A percentile compares a stretch with the other conserved stretches of the same genome.
Conservation (phyloP, 92 coral and sea anemone genomes). For the Anthopleura xanthogrammica region DNA sequence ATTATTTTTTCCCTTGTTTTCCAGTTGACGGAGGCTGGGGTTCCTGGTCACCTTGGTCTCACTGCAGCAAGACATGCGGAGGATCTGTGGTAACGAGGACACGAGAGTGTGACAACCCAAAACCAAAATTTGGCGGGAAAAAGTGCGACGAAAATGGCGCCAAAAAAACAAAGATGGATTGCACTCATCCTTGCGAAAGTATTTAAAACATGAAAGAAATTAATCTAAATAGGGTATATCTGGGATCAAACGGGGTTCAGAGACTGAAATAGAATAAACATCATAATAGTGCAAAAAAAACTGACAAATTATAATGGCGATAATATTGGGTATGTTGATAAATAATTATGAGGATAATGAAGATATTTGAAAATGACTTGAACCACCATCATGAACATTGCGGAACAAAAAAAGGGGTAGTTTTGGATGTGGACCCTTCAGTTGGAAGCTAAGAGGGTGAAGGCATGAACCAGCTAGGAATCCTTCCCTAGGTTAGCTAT, state of each 20-base stretch:
- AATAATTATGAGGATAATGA: no score
- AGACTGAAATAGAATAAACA: no score
- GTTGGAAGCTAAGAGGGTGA: no score
- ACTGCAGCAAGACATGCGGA: conserved; percentile 76
- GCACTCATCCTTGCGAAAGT: conserved; percentile 81
- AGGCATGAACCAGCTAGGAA: no score
- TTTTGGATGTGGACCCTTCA: no score
- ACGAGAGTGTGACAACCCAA: conserved; percentile 70
- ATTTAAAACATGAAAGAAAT: background rate
- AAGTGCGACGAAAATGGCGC: conserved; percentile 47
- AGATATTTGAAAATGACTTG: no score
- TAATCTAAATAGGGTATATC: background rate
- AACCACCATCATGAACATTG: no score
- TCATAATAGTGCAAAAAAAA: no score
- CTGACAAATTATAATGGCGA: no score
- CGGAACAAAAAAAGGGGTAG: no score
- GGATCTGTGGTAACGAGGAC: conserved; percentile 70
- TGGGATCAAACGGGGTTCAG: background rate
- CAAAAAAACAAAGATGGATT: conserved; percentile 68
- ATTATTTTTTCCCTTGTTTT: background rate
- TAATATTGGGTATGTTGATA: no score
- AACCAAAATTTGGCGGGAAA: conserved; percentile 58
- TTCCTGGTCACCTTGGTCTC: conserved; percentile 73
- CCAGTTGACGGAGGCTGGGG: conserved; percentile 85
- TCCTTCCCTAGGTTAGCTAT: no score